phyloP scores from a whole-genome alignment of 2,888 invertebrate genomes.

The Chromoteleia sp. region DNA sequence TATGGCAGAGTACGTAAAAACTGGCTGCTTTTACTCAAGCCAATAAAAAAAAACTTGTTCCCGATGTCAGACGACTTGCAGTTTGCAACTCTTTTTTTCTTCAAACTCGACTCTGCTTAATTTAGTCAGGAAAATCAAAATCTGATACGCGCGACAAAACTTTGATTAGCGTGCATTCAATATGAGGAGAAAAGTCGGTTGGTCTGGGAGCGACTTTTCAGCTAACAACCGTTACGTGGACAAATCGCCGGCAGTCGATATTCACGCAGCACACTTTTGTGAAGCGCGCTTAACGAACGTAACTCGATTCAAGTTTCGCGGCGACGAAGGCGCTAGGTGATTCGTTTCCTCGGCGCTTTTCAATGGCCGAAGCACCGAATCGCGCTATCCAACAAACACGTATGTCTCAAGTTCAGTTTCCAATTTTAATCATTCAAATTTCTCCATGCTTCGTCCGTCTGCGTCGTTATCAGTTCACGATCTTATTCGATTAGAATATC shows the following conservation, averaged over 20 bases:
- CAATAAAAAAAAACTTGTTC: no score
- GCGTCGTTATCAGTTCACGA: no score
- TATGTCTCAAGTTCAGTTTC: no score
- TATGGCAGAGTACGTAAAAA: no score
- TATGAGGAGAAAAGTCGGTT: constrained; percentile 11
- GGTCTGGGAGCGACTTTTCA: constrained; percentile 10
- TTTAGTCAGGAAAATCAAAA: constrained; percentile 20
- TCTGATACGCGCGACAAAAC: constrained; percentile 14
- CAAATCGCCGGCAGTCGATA: constrained; percentile 27
- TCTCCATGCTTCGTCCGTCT: no score
- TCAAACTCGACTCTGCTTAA: not conserved
- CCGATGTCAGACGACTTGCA: no score
- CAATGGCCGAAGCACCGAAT: no score
- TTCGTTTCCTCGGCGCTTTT: not conserved
- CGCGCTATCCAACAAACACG: no score
- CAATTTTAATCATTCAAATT: no score
- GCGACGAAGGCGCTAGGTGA: not conserved
- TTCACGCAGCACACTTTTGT: constrained; percentile 25
- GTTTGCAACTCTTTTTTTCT: no score
- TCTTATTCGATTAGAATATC: no score
- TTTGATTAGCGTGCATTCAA: constrained; percentile 29
- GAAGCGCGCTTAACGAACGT: constrained; percentile 39
- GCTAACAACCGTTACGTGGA: constrained; percentile 9
- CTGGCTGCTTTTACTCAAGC: no score
- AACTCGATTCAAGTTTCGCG: constrained; percentile 19